Conservation (phyloP, 2,113 vertebrate genomes). For the Alligator sinensis region DNA sequence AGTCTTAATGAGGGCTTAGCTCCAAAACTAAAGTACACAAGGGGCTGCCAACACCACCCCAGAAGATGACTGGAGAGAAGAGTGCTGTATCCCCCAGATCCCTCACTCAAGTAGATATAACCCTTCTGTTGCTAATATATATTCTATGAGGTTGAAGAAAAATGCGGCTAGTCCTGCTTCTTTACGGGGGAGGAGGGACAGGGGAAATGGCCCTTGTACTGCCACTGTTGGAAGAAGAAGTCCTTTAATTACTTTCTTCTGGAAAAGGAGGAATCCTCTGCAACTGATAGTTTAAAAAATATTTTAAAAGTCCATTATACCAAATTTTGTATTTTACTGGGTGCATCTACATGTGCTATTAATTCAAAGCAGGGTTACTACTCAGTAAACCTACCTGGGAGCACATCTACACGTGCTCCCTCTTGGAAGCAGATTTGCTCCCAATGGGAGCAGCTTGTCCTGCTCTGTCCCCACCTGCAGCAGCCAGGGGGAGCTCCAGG, state of each 20-base stretch:
- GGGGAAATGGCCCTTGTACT: neutral
- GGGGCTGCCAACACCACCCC: neutral
- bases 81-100: neutral
- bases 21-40: neutral
- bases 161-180: neutral
- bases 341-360: too few species aligned
- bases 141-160: neutral
- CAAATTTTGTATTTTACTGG: too few species aligned
- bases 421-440: too few species aligned
- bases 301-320: too few species aligned
- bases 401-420: too few species aligned
- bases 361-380: too few species aligned
- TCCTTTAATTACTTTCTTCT: neutral
- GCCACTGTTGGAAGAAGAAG: neutral
- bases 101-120: neutral
- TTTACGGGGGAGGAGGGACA: neutral
- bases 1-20: neutral
- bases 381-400: too few species aligned
- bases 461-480: too few species aligned
- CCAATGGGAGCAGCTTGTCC: too few species aligned
- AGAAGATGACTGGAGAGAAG: neutral
- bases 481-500: too few species aligned
- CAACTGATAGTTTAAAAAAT: neutral
- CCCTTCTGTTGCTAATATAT: neutral
- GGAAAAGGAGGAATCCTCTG: neutral